Evolutionary conservation across 2,888 invertebrate species (phyloP).

Genomic region (Chymomyza procnemis): DNA sequence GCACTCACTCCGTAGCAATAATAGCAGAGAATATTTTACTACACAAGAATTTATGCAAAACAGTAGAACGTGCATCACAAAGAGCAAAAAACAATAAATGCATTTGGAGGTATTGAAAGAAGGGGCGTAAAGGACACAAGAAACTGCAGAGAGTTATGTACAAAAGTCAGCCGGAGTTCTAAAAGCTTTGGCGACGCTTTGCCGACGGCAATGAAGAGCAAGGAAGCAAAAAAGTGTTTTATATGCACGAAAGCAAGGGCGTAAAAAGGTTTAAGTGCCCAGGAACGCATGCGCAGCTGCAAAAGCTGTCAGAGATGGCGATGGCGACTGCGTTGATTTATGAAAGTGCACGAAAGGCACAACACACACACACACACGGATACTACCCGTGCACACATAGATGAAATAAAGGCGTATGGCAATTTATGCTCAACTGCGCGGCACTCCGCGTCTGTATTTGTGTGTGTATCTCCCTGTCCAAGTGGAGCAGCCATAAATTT

Average conservation of each 20-base stretch:
- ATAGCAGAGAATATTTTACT: constrained; percentile 69
- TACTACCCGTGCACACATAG: background rate
- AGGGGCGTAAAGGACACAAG: constrained; percentile 13
- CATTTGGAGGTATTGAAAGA: constrained; percentile 10
- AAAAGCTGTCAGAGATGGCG: constrained; percentile 34
- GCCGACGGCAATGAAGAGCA: constrained; percentile 61
- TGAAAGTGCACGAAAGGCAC: constrained; percentile 68
- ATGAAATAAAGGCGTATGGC: constrained; percentile 40
- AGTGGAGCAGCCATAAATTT: constrained; percentile 14
- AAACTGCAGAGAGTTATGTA: background rate
- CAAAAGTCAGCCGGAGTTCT: constrained; percentile 29
- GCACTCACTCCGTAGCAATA: constrained; percentile 42
- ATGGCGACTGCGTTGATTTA: constrained; percentile 59
- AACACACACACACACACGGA: too few species aligned
- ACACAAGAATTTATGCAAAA: constrained; percentile 67
- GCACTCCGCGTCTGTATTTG: background rate
- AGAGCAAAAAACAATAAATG: constrained; percentile 41
- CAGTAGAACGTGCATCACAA: constrained; percentile 21
- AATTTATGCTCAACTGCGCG: constrained; percentile 45
- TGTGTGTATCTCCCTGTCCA: background rate
- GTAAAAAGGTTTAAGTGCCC: constrained; percentile 62
- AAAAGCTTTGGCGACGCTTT: constrained; percentile 69
- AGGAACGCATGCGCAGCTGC: constrained; percentile 68
- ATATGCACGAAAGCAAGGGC: constrained; percentile 70
- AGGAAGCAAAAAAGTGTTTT: constrained; percentile 60